Evolutionary conservation across 2,888 invertebrate genomes (phyloP).

Genomic region (Drosophila sordidula): DNA sequence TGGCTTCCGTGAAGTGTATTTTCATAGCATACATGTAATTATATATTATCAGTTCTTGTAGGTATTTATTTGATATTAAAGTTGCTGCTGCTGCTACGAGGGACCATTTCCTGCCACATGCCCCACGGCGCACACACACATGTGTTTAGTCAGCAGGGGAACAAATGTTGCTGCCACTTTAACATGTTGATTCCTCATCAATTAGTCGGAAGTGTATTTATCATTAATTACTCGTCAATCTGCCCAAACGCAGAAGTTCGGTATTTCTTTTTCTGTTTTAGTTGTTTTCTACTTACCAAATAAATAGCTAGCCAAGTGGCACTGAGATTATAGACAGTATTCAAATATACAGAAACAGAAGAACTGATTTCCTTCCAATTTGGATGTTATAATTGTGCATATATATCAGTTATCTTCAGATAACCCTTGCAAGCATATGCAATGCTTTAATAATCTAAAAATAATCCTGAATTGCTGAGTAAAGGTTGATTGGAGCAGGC

Average conservation of each 20-base stretch:
- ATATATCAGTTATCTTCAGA: no score
- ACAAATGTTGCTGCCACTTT: slow-evolving; percentile 53
- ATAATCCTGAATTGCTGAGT: no score
- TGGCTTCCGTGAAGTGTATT: slow-evolving; percentile 50
- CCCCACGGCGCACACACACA: slow-evolving; percentile 27
- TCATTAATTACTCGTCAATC: slow-evolving; percentile 61
- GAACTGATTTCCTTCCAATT: background rate
- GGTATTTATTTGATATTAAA: slow-evolving; percentile 57
- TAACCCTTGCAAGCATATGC: no score
- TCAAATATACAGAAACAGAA: background rate
- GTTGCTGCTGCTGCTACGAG: slow-evolving; percentile 15
- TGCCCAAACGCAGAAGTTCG: slow-evolving; percentile 1
- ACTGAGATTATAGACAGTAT: slow-evolving; percentile 11
- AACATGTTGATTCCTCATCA: slow-evolving; percentile 56
- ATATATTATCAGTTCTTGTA: slow-evolving; percentile 56
- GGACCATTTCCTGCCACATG: slow-evolving; percentile 59
- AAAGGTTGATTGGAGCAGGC: no score
- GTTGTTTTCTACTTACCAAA: slow-evolving; percentile 27
- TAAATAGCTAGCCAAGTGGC: slow-evolving; percentile 26
- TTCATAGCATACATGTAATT: slow-evolving; percentile 39
- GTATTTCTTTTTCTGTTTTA: slow-evolving; percentile 15
- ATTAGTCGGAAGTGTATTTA: slow-evolving; percentile 64
- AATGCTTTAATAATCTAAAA: no score
- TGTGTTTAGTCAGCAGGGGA: slow-evolving; percentile 25
- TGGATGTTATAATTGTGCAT: background rate